These are phyloP conservation scores for Trichopoda pennipes DNA, from an alignment of 2,888 invertebrate species.

Conservation along the genomic window DNA sequence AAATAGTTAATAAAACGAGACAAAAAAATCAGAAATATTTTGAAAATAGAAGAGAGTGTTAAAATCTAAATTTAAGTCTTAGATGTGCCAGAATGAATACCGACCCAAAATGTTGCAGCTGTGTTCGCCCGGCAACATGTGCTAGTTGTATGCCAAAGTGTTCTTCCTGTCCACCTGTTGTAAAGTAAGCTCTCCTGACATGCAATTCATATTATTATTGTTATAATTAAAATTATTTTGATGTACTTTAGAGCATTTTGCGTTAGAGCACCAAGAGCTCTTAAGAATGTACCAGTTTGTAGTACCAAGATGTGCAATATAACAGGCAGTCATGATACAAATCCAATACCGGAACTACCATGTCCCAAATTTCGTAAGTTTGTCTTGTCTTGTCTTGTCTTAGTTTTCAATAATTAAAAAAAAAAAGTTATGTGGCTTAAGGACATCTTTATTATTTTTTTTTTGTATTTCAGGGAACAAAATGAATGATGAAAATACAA, in stretches of 20 bases:
- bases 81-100: conserved; percentile 30
- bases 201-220: background rate
- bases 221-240: background rate
- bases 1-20: background rate
- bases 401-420: no score
- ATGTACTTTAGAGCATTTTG: background rate
- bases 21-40: conserved; percentile 4
- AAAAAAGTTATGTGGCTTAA: no score
- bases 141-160: conserved; percentile 13
- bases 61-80: conserved; percentile 33
- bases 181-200: conserved; percentile 14
- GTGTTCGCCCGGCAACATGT: conserved; percentile 8
- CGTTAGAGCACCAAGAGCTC: conserved; percentile 26
- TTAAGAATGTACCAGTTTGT: conserved; percentile 26
- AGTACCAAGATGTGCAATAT: conserved; percentile 48
- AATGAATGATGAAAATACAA: conserved; percentile 40
- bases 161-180: background rate
- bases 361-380: conserved; percentile 49
- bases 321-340: conserved; percentile 50
- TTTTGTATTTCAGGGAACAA: conserved; percentile 45
- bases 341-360: conserved; percentile 12
- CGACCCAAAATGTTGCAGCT: conserved; percentile 19
- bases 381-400: no score
- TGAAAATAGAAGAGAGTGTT: background rate
- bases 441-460: background rate